phyloP scores from a whole-genome alignment of 2,113 vertebrate species.

The Coracopsis vasa region DNA sequence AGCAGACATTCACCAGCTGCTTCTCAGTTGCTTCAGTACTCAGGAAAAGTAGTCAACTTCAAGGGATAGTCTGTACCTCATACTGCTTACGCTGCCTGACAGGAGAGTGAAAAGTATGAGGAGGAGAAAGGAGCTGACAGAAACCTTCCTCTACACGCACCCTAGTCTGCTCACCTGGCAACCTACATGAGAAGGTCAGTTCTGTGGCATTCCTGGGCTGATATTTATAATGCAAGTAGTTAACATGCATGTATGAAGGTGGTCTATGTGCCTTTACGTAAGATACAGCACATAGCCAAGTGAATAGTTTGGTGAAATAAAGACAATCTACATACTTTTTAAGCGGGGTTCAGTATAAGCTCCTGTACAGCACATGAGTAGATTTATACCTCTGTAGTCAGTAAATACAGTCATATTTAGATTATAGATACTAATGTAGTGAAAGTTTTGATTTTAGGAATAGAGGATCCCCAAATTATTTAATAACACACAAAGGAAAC shows the following conservation, averaged over 20 bases:
- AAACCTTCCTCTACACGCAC: neutral
- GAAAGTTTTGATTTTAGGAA: neutral
- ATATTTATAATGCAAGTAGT: neutral
- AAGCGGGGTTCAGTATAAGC: neutral
- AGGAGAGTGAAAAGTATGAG: neutral
- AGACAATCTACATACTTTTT: neutral
- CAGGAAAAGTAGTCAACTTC: neutral
- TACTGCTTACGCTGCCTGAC: neutral
- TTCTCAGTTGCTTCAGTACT: neutral
- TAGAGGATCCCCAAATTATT: neutral
- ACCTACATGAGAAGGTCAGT: neutral
- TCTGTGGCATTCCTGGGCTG: neutral
- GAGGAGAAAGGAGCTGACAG: neutral
- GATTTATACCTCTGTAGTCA: neutral
- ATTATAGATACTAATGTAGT: neutral
- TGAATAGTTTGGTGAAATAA: slow-evolving; percentile 10
- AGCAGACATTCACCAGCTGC: neutral
- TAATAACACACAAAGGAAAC: neutral
- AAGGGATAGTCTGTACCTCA: neutral
- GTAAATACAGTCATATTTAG: neutral
- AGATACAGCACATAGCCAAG: neutral
- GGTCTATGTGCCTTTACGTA: neutral
- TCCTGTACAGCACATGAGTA: neutral
- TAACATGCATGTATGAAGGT: neutral
- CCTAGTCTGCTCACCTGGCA: neutral